Evolutionary conservation across 2,113 vertebrate genomes (phyloP).

Genomic region (Typhlomys cinereus): DNA sequence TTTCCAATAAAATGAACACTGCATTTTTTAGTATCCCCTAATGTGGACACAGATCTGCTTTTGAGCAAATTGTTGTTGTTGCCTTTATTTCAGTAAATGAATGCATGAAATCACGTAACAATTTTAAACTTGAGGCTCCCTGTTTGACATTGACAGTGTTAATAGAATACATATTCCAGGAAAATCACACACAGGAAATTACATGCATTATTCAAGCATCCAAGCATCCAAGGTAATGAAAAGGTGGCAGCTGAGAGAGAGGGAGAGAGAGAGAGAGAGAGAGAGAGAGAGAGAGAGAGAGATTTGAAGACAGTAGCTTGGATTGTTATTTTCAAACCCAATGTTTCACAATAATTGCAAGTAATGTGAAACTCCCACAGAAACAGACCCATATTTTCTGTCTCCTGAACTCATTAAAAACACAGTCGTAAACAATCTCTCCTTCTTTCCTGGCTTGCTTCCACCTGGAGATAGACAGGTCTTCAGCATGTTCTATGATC

Average conservation of each 20-base stretch:
- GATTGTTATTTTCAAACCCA: constrained; percentile 42
- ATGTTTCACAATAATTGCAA: constrained; percentile 56
- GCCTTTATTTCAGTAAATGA: background rate
- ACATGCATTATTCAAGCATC: background rate
- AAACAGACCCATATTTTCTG: background rate
- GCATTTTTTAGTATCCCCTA: background rate
- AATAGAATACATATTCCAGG: background rate
- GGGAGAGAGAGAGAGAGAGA: background rate
- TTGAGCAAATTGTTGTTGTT: background rate
- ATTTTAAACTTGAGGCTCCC: background rate
- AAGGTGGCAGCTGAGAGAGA: background rate
- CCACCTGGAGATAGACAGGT: constrained; percentile 56
- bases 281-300: background rate
- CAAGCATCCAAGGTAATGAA: background rate
- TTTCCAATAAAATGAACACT: too few species aligned
- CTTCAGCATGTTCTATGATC: constrained; percentile 39
- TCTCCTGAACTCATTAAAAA: constrained; percentile 52
- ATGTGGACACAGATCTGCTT: background rate
- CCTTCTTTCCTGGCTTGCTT: constrained; percentile 5
- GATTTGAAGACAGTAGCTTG: constrained; percentile 23
- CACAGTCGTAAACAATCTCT: constrained; percentile 21
- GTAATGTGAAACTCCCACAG: constrained; percentile 50
- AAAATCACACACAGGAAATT: background rate
- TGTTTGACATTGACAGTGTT: background rate
- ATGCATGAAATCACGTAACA: constrained; percentile 3